Evolutionary conservation across 1,140 invertebrate genomes (phyloP), one percentile per base, ranked within the genome.

Genomic region (Brachionus calyciflorus): DNA sequence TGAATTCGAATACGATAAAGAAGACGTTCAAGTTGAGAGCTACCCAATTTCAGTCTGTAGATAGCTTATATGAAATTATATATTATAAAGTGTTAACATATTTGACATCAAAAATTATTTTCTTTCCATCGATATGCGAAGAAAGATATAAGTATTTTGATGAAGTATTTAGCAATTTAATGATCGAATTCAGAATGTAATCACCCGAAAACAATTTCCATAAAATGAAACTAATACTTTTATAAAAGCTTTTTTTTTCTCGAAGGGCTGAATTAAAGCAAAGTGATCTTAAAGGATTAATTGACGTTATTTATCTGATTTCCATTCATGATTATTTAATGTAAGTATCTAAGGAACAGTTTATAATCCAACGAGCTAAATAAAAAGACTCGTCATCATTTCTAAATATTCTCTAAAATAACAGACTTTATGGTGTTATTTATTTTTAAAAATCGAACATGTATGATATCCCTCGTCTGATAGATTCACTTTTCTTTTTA

Each of bases 111-210:
- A 65, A 65, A 65, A 21, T 65, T 7, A 7, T 65, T n/a, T 24
- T 24, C 24, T 65, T 10, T 46, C 60, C 60, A 37, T 65, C 60
- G 19, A 5, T 24, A 6, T 24, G 9, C 10, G 6, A 24, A n/a
- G 37, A 41, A 46, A 10, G 19, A 46, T 65, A 65, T 24, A 65
- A 21, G 24, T 65, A 65, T 65, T 65, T 65, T 46, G 3, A 41
- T 44, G 19, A 65, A 26, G 21, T 65, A 40, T 65, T 65, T 21
- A 14, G 44, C 6, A 65, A 60, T 60, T 60, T 60, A 19, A 60
- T 60, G n/a, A n/a, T 60, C 19, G 55, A 60, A 14, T 60, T 60
- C 2, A 60, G 17, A 40, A 60, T 60, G 55, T 60, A 60, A 55
- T 7, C n/a, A n/a, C n/a, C n/a, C n/a, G n/a, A n/a, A n/a, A n/a